These are phyloP conservation scores for Enteromius anoplus DNA, from an alignment of 2,797 vertebrate species.

Conservation along the genomic window DNA sequence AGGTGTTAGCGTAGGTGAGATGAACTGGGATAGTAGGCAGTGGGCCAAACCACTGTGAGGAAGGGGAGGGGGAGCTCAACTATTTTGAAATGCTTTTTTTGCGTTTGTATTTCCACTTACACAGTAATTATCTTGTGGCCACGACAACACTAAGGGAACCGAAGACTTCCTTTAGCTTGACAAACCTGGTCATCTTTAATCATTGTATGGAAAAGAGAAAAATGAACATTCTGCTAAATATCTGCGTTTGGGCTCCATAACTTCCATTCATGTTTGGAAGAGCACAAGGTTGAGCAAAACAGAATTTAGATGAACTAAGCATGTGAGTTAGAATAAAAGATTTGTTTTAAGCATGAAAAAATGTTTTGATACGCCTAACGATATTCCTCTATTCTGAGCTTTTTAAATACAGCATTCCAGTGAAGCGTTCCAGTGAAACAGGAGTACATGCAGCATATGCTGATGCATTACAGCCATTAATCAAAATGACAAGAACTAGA, in stretches of 20 bases:
- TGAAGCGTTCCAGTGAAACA: background rate
- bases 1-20: too few relatives aligned
- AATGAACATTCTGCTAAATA: conserved; percentile 3
- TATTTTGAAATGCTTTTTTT: too few relatives aligned
- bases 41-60: too few relatives aligned
- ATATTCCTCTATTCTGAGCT: background rate
- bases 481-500: background rate
- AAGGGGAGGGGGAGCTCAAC: too few relatives aligned
- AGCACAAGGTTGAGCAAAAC: background rate
- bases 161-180: background rate
- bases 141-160: too few relatives aligned
- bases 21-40: too few relatives aligned
- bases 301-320: background rate
- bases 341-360: background rate
- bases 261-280: background rate
- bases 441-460: background rate
- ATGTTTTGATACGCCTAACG: conserved; percentile 1
- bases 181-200: background rate
- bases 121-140: too few relatives aligned
- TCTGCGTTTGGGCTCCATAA: background rate
- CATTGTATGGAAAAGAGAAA: background rate
- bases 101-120: too few relatives aligned
- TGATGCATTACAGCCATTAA: background rate
- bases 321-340: background rate
- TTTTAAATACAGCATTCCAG: background rate